These are phyloP conservation scores for Lichenostomus cassidix DNA, from an alignment of 2,113 vertebrate genomes.

Conservation along the genomic window DNA sequence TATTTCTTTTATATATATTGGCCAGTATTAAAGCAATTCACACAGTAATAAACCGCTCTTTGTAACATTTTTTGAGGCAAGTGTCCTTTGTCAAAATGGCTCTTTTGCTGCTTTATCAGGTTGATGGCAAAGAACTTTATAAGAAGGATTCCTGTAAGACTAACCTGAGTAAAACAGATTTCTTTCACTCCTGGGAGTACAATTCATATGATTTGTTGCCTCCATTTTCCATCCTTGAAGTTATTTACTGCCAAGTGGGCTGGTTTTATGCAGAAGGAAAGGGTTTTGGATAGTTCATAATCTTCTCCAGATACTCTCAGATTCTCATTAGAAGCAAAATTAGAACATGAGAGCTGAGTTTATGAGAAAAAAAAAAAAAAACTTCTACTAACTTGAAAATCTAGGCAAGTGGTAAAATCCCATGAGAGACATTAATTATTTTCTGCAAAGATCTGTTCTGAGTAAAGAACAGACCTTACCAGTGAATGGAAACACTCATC, in stretches of 20 bases:
- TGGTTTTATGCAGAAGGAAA: not conserved
- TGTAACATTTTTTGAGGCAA: not conserved
- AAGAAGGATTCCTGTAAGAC: not conserved
- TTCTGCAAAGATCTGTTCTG: not conserved
- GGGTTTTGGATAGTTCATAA: not conserved
- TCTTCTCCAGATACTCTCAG: not conserved
- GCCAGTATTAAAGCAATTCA: not conserved
- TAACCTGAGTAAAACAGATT: not conserved
- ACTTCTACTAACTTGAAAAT: not conserved
- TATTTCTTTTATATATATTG: not conserved
- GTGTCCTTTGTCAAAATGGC: not conserved
- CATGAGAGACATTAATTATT: not conserved
- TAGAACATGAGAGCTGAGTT: not conserved
- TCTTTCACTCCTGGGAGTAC: not conserved
- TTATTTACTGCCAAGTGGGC: not conserved
- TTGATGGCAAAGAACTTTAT: not conserved
- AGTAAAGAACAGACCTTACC: not conserved
- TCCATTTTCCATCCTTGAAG: not conserved
- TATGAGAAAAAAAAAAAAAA: not conserved
- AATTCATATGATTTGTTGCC: accelerated
- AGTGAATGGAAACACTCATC: not conserved
- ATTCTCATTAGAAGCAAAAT: not conserved
- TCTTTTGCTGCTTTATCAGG: not conserved
- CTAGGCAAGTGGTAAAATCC: not conserved
- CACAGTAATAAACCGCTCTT: not conserved